Conservation (phyloP, 1,140 invertebrate genomes). For the Zaprionus ghesquierei region DNA sequence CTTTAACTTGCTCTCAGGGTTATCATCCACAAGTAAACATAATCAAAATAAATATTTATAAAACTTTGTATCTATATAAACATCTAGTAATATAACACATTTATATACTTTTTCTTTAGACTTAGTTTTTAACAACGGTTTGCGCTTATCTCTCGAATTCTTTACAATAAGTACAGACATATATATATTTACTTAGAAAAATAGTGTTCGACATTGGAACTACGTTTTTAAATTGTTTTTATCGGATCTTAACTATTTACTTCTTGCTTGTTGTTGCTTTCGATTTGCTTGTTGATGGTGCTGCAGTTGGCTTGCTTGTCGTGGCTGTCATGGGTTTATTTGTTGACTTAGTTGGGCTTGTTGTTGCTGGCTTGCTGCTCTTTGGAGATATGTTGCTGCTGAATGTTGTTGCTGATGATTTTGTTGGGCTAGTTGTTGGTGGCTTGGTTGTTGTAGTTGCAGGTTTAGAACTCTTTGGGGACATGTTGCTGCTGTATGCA, state of each 20-base stretch:
- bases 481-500: background rate
- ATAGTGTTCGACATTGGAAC: constrained; percentile 58
- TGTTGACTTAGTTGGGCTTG: constrained; percentile 4
- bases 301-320: constrained; percentile 4
- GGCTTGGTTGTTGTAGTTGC: constrained; percentile 21
- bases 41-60: constrained; percentile 42
- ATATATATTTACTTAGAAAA: constrained; percentile 64
- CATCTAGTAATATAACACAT: constrained; percentile 26
- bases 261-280: constrained; percentile 43
- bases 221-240: constrained; percentile 14
- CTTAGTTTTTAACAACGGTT: constrained; percentile 19
- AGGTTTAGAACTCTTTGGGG: constrained; percentile 31
- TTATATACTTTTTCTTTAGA: constrained; percentile 7
- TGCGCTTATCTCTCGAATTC: constrained; percentile 46
- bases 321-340: too few relatives aligned
- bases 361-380: constrained; percentile 31
- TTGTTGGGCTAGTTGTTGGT: constrained; percentile 36
- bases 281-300: background rate
- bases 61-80: constrained; percentile 36
- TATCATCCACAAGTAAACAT: constrained; percentile 15
- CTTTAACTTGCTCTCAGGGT: background rate
- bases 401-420: constrained; percentile 9
- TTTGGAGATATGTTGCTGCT: constrained; percentile 14
- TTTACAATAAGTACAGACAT: constrained; percentile 10
- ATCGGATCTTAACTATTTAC: constrained; percentile 8